Evolutionary conservation across 2,113 vertebrate species (phyloP), one percentile per base, ranked within the genome.

Genomic region (Nesospiza acunhae): DNA sequence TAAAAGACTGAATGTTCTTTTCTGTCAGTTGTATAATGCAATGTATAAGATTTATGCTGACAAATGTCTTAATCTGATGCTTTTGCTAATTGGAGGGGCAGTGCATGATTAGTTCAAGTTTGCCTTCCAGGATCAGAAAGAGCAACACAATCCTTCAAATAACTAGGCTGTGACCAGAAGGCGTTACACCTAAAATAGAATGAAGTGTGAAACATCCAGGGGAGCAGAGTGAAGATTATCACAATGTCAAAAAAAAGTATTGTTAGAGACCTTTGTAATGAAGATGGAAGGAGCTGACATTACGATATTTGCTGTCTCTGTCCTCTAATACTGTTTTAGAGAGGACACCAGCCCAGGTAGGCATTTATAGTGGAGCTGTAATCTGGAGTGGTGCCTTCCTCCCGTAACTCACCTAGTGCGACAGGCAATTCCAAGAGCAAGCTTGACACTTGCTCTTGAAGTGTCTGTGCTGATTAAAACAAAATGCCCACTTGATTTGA

Each of bases 391-490:
- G 42, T 92, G 73, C 22, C 20, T 87, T 94, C 75, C 47, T 91
- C 68, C 75, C 41, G 88, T 96, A 95, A 93, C 73, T 97, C 90
- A 94, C 79, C 28, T 52, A 50, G 60, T 80, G 86, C 86, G 93
- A 80, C 73, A 95, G 89, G 63, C 76, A 92, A 63, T 96, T 95
- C 66, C 95, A 52, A 96, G 90, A 97, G 46, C 41, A 90, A 97
- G 46, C 41, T 55, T 96, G 90, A 89, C 46, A 30, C 60, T 95
- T 97, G 96, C 66, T 97, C 96, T 92, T 82, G 94, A 84, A 85
- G 46, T 74, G 58, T 44, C 91, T 91, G 78, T 70, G n/a, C 69
- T 94, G 81, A 94, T 95, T 95, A 89, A 86, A 96, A 95, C 58
- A 91, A 68, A 96, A 90, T 69, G 93, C 64, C 63, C 47, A 44